Evolutionary conservation across 1,140 invertebrate species (phyloP).

Genomic region (Heliconius eleuchia): DNA sequence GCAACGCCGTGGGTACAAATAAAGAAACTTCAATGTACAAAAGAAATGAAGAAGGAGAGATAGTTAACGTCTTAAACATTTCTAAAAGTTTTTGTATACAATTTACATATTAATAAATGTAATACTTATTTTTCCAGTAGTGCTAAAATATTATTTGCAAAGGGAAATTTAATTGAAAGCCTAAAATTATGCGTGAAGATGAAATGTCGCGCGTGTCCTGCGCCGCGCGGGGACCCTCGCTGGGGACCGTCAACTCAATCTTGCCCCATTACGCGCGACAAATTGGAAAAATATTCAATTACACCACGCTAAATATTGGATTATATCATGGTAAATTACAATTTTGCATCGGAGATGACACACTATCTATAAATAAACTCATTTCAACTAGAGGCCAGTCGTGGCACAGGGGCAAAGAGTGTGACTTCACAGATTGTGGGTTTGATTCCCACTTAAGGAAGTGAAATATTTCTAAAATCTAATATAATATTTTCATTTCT

Average conservation of each 20-base stretch:
- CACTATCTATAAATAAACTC: conserved; percentile 41
- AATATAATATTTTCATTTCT: no score
- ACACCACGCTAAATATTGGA: conserved; percentile 79
- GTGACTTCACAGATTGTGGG: no score
- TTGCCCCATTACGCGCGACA: conserved; percentile 81
- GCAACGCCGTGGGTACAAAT: conserved; percentile 34
- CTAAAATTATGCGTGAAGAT: conserved; percentile 60
- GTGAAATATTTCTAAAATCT: no score
- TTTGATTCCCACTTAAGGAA: no score
- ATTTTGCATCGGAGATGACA: conserved; percentile 67
- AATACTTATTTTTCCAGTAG: neutral
- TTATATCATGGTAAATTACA: conserved; percentile 80
- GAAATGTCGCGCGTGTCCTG: conserved; percentile 46
- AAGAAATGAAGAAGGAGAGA: neutral
- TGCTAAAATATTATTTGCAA: conserved; percentile 41
- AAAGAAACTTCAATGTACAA: conserved; percentile 11
- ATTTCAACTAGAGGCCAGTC: neutral
- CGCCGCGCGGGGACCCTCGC: conserved; percentile 44
- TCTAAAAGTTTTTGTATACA: neutral
- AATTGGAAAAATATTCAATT: conserved; percentile 82
- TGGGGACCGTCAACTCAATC: conserved; percentile 78
- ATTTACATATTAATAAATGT: neutral
- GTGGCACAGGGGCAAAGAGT: no score
- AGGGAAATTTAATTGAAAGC: conserved; percentile 56
- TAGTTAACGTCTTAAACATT: no score